Base-by-base conservation (phyloP, 2,888 invertebrate species). In the Linhomoeus sp. region DNA sequence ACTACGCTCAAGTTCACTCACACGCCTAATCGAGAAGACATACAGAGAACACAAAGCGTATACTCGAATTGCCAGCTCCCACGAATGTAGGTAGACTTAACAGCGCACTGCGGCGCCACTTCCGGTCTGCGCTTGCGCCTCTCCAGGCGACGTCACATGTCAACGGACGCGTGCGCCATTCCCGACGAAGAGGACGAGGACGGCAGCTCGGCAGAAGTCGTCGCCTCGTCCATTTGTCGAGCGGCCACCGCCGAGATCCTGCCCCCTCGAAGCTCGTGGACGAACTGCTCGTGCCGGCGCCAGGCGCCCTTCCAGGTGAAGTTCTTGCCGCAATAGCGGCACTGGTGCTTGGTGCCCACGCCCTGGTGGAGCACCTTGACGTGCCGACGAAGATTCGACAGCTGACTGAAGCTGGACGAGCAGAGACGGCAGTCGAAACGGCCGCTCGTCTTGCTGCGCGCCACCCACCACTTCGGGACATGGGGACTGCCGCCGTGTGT, bases 231-330 rank as follows among this genome's bases (percentile, higher is more conserved):
- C 33, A 15, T 33, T 15, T 9, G 9, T 33, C 12, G 12, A 33
- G 12, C 15, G 33, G 33, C 33, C 15, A 15, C 12, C 12, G 12
- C 15, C 33, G 33, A 9, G 33, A 15, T 33, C 33, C 9, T 25
- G 3, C 33, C 41, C 9, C 43, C 19, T 3, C 45, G 45, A 5
- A 45, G 38, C 20, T 45, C 45, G 38, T 45, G 45, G 2, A 45
- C 45, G 26, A 45, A 45, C 35, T 45, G 45, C 20, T 45, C 45
- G 38, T 45, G 45, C 9, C 45, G 45, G 7, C 45, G 45, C 45
- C 45, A 45, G 45, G 45, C 45, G n/a, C 45, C 45, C 38, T 45
- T 45, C 45, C 45, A 45, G 19, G 45, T 38, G 26, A 45, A 45
- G 15, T 7, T 19, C 38, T 38, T 38, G 38, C 38, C 38, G 38